phyloP scores from a whole-genome alignment of 64 coral and sea anemone species.

The Anthopleura sola region DNA sequence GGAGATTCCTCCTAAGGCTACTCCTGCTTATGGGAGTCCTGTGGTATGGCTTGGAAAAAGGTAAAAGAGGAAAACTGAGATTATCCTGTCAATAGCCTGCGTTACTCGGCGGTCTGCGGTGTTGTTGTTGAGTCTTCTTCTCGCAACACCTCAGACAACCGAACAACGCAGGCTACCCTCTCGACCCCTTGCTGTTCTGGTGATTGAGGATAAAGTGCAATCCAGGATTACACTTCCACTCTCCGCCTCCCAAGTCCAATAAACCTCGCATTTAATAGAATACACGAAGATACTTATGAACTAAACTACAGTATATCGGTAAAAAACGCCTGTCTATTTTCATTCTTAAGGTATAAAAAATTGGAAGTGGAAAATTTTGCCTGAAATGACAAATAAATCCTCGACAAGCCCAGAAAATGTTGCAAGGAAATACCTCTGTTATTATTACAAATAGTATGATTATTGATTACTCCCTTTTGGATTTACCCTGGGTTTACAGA shows the following conservation, averaged over 20 bases:
- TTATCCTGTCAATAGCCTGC: not conserved
- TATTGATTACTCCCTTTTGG: not conserved
- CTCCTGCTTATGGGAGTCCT: no score
- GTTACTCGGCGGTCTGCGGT: no score
- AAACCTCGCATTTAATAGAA: no score
- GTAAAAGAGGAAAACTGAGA: not conserved
- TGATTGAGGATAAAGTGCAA: no score
- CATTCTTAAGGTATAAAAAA: not conserved
- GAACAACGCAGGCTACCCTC: no score
- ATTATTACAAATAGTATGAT: not conserved
- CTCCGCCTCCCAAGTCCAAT: no score
- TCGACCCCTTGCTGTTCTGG: no score
- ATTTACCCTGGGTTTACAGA: not conserved
- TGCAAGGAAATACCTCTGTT: not conserved
- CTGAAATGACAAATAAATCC: conserved; percentile 1
- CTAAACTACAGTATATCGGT: not conserved
- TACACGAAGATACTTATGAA: not conserved
- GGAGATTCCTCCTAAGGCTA: no score
- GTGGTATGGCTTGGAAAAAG: not conserved
- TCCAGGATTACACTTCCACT: no score
- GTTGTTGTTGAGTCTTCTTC: no score
- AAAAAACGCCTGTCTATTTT: not conserved
- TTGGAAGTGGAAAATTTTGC: not conserved
- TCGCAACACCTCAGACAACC: no score
- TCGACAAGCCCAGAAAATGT: not conserved